Conservation (phyloP, 2,113 vertebrate genomes). For the Corythaixoides concolor region DNA sequence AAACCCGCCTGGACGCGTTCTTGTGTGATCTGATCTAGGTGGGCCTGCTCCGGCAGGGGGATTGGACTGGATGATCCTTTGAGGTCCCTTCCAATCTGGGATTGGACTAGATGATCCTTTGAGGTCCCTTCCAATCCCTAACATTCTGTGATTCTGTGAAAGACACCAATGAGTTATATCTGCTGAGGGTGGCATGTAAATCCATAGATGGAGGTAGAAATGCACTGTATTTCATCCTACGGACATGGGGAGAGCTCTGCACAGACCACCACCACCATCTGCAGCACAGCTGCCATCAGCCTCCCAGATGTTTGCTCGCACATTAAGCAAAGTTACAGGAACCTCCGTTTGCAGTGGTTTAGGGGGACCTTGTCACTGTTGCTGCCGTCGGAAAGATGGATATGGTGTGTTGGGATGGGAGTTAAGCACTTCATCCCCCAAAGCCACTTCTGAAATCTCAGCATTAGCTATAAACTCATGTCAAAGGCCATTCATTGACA, state of each 20-base stretch:
- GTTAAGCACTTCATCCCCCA: not conserved
- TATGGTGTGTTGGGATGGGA: not conserved
- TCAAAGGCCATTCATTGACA: not conserved
- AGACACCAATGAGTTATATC: not conserved
- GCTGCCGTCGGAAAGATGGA: rapidly evolving
- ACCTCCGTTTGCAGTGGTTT: not conserved
- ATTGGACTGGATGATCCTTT: too few relatives aligned
- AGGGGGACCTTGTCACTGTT: not conserved
- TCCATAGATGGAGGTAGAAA: too few relatives aligned
- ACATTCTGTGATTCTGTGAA: too few relatives aligned
- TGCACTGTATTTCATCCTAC: not conserved
- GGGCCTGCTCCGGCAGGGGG: too few relatives aligned
- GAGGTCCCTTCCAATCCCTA: too few relatives aligned
- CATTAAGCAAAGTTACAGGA: not conserved
- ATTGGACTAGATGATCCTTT: too few relatives aligned
- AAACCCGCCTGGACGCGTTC: too few relatives aligned
- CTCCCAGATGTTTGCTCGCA: not conserved
- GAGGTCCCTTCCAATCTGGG: too few relatives aligned
- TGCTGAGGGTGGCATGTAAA: not conserved
- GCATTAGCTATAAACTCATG: not conserved
- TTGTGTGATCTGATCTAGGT: too few relatives aligned
- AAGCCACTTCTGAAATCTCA: not conserved
- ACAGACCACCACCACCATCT: not conserved
- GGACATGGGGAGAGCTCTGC: not conserved
- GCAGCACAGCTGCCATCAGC: not conserved